Conservation (phyloP, 2,888 invertebrate genomes). For the Thereva unica region DNA sequence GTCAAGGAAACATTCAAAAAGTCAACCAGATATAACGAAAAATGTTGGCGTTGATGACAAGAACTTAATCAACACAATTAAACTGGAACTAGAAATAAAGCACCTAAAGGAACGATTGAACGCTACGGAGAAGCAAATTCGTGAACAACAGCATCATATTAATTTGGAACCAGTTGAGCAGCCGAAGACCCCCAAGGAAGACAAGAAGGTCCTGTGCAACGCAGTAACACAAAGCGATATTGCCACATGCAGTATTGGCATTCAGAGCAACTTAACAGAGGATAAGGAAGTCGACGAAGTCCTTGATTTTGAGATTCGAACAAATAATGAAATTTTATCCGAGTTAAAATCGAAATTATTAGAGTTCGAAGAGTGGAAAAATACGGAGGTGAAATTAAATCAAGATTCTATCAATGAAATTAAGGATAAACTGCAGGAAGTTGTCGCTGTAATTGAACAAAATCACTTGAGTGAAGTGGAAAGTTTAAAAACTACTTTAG, state of each 20-base stretch:
- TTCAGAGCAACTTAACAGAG: conserved; percentile 43
- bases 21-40: conserved; percentile 32
- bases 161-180: conserved; percentile 26
- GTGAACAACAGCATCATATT: neutral
- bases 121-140: conserved; percentile 63
- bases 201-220: neutral
- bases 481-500: conserved; percentile 8
- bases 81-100: conserved; percentile 68
- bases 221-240: conserved; percentile 27
- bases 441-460: conserved; percentile 14
- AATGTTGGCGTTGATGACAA: conserved; percentile 52
- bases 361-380: conserved; percentile 19
- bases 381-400: conserved; percentile 29
- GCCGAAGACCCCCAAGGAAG: conserved; percentile 32
- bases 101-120: conserved; percentile 67
- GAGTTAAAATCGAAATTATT: conserved; percentile 18
- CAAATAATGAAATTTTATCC: conserved; percentile 9
- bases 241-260: conserved; percentile 25
- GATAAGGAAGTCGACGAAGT: conserved; percentile 42
- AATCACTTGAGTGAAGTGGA: conserved; percentile 29
- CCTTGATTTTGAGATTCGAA: neutral
- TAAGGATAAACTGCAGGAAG: conserved; percentile 32
- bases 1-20: conserved; percentile 49
- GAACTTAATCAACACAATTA: conserved; percentile 64
- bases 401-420: conserved; percentile 36